Evolutionary conservation across 1,140 invertebrate genomes (phyloP).

Genomic region (Dryas iulia): DNA sequence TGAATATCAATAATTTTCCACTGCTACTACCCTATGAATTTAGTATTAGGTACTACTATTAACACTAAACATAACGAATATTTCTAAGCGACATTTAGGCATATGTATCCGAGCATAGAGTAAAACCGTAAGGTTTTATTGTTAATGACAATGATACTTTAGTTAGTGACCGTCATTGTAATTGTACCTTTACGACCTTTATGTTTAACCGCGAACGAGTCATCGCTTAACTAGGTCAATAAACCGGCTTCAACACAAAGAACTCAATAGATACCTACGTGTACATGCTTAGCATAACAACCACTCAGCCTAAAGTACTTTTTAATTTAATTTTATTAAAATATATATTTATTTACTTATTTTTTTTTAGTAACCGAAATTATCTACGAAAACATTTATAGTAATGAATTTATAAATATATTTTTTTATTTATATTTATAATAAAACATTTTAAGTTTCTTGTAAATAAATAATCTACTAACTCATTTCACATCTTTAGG

Average conservation of each 20-base stretch:
- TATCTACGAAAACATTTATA: too few species aligned
- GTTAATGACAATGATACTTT: slow-evolving; percentile 7
- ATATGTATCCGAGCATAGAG: background rate
- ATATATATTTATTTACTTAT: background rate
- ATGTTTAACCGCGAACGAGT: slow-evolving; percentile 33
- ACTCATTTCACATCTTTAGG: background rate
- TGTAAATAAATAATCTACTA: too few species aligned
- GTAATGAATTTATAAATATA: too few species aligned
- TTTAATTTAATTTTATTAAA: background rate
- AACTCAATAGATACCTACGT: background rate
- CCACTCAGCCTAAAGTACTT: background rate
- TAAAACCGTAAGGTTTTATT: slow-evolving; percentile 1
- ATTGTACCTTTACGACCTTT: slow-evolving; percentile 21
- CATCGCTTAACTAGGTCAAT: slow-evolving; percentile 52
- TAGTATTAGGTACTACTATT: too few species aligned
- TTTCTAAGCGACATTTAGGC: background rate
- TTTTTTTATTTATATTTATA: too few species aligned
- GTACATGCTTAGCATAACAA: background rate
- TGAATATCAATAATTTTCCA: too few species aligned
- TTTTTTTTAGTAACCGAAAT: too few species aligned
- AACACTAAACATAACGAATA: too few species aligned
- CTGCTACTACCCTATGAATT: too few species aligned
- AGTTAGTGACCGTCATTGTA: slow-evolving; percentile 12
- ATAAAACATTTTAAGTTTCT: too few species aligned
- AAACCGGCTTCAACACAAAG: slow-evolving; percentile 39